phyloP scores from a whole-genome alignment of 2,888 invertebrate species.

The Anorthoa munda region DNA sequence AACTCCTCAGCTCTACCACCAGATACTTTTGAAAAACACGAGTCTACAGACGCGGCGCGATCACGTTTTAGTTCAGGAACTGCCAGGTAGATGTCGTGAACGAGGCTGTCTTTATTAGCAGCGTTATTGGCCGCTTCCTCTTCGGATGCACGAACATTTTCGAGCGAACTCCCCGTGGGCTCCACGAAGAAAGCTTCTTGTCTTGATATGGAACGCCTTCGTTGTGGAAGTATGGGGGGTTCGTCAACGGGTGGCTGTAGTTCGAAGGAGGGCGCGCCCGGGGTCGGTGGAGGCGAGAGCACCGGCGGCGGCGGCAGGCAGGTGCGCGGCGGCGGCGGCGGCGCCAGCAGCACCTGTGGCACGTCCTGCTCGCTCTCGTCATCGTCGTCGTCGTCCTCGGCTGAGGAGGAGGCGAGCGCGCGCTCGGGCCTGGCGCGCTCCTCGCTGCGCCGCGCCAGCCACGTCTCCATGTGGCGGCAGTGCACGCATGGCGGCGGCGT shows the following conservation, averaged over 20 bases:
- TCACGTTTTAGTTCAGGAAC: conserved; percentile 96
- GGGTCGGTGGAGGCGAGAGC: conserved; percentile 90
- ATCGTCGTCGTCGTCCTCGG: conserved; percentile 88
- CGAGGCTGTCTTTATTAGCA: conserved; percentile 85
- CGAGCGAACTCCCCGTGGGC: conserved; percentile 93
- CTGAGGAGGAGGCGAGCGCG: conserved; percentile 82
- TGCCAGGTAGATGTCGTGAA: conserved; percentile 94
- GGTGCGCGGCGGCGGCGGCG: conserved; percentile 87
- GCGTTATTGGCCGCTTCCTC: conserved; percentile 77
- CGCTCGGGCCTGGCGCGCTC: conserved; percentile 85
- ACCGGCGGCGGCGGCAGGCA: conserved; percentile 75
- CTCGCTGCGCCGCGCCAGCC: conserved; percentile 90
- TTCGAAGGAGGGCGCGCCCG: conserved; percentile 91
- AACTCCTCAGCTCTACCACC: conserved; percentile 94
- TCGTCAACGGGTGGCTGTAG: conserved; percentile 89
- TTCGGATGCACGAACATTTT: conserved; percentile 92
- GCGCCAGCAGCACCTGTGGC: conserved; percentile 92
- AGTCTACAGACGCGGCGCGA: conserved; percentile 96
- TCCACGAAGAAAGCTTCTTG: conserved; percentile 96
- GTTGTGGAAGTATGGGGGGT: conserved; percentile 85
- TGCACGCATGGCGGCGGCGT: conserved; percentile 94
- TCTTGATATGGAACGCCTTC: conserved; percentile 94
- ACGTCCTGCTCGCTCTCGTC: conserved; percentile 88
- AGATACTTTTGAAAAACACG: conserved; percentile 95
- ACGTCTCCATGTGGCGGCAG: conserved; percentile 94